These are phyloP conservation scores for Pteria penguin DNA, from an alignment of 2,888 invertebrate genomes.

Conservation along the genomic window DNA sequence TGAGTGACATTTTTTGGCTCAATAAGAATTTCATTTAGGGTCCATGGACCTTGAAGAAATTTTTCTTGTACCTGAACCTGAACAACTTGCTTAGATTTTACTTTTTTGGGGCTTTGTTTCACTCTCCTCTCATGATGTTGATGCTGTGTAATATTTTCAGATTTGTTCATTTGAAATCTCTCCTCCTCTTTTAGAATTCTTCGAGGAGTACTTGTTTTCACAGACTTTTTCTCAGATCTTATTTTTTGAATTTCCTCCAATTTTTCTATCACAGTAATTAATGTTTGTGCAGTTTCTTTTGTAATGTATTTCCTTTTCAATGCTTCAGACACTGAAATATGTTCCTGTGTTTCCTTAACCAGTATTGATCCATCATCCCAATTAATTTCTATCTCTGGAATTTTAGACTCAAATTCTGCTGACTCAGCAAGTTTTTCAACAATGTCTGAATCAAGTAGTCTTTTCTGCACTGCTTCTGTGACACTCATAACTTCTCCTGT, in stretches of 20 bases:
- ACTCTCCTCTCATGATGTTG: conserved; percentile 35
- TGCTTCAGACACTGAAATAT: conserved; percentile 90
- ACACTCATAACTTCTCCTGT: conserved; percentile 89
- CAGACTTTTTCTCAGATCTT: not conserved
- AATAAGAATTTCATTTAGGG: conserved; percentile 34
- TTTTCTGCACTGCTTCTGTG: conserved; percentile 86
- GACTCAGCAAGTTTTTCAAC: conserved; percentile 82
- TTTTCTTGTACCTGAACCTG: not conserved
- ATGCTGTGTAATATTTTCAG: conserved; percentile 4
- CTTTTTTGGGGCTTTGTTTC: conserved; percentile 43
- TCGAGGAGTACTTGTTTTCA: conserved; percentile 12
- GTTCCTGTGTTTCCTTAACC: conserved; percentile 84
- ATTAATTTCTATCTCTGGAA: conserved; percentile 83
- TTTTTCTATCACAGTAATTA: conserved; percentile 46
- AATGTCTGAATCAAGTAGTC: conserved; percentile 84
- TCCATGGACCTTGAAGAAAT: conserved; percentile 20
- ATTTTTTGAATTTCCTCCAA: conserved; percentile 36
- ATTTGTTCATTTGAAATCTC: not conserved
- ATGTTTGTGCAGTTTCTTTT: conserved; percentile 62
- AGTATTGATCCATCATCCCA: conserved; percentile 85
- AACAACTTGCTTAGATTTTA: conserved; percentile 47
- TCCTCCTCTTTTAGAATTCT: not conserved
- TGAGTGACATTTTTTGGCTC: conserved; percentile 37
- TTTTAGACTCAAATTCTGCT: conserved; percentile 48
- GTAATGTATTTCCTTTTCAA: conserved; percentile 66